Evolutionary conservation across 92 coral and sea anemone species (phyloP).

Genomic region (Palythoa grandis): DNA sequence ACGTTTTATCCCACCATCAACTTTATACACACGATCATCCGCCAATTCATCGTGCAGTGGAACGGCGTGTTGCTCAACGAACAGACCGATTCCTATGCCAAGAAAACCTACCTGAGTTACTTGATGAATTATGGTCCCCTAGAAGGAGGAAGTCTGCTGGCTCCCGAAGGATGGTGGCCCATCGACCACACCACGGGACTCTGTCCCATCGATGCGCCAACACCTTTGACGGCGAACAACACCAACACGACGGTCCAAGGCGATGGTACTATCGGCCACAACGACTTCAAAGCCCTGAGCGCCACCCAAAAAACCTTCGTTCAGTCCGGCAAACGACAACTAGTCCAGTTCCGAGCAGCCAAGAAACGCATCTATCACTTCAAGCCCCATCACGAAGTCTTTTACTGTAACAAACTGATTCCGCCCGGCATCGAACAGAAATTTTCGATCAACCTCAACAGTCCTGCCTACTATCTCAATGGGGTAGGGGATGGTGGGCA

Average conservation of each 20-base stretch:
- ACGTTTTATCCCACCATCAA: conserved; percentile 7
- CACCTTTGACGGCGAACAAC: background rate
- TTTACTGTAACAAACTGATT: conserved; percentile 4
- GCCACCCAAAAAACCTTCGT: no score
- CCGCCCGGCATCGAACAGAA: conserved; percentile 32
- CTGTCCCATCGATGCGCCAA: conserved; percentile 1
- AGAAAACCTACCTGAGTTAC: conserved; percentile 4
- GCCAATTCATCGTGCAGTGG: conserved; percentile 12
- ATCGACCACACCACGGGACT: background rate
- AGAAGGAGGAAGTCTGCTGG: background rate
- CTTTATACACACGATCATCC: conserved; percentile 20
- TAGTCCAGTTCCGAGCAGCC: no score
- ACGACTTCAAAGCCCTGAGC: background rate
- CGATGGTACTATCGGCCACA: background rate
- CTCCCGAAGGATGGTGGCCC: conserved; percentile 11
- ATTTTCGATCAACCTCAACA: background rate
- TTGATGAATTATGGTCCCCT: background rate
- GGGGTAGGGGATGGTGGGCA: background rate
- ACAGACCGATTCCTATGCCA: conserved; percentile 20
- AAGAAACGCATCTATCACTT: background rate
- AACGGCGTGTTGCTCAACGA: conserved; percentile 9
- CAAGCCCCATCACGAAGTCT: conserved; percentile 23
- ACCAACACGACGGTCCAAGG: background rate
- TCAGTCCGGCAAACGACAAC: no score
- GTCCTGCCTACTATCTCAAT: background rate